Conservation (phyloP, 2,888 invertebrate genomes). For the Psococerastis gibbosa region DNA sequence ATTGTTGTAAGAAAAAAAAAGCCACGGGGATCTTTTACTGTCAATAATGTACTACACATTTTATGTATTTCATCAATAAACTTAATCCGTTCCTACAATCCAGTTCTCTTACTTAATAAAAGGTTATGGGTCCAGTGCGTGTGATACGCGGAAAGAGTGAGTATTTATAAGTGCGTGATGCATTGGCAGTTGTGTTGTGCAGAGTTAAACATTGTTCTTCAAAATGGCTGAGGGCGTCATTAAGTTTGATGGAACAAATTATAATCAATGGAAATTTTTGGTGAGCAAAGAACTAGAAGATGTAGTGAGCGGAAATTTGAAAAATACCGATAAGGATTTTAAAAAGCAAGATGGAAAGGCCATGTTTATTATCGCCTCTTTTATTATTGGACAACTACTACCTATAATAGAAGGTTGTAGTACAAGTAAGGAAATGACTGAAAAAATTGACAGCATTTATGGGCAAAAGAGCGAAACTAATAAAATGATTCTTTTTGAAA, state of each 20-base stretch:
- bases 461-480: not conserved
- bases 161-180: not conserved
- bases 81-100: too few species aligned
- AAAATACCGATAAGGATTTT: not conserved
- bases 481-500: not conserved
- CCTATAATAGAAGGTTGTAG: not conserved
- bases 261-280: constrained; percentile 1
- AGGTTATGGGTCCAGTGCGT: not conserved
- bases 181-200: too few species aligned
- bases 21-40: too few species aligned
- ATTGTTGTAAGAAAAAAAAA: too few species aligned
- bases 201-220: too few species aligned
- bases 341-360: not conserved
- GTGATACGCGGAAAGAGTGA: not conserved
- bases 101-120: too few species aligned
- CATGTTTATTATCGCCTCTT: not conserved
- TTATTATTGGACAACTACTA: not conserved
- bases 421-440: not conserved
- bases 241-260: not conserved
- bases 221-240: not conserved
- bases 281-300: not conserved
- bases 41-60: too few species aligned
- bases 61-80: too few species aligned
- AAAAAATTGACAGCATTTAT: not conserved
- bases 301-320: not conserved